phyloP scores from a whole-genome alignment of 2,113 vertebrate species.

The Psittacula cyanocephala region DNA sequence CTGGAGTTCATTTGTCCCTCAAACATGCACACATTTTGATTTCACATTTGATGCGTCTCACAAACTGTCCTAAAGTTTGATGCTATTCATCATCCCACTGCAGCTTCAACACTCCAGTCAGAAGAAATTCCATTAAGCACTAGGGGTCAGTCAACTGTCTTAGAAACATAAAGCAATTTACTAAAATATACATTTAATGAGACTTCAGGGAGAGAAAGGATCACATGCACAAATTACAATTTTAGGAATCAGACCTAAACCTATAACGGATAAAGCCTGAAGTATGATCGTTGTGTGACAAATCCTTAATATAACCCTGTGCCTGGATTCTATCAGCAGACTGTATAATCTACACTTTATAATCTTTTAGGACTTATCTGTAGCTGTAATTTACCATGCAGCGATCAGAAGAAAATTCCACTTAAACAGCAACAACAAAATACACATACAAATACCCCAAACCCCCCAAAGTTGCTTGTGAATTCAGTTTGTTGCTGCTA shows the following conservation, averaged over 20 bases:
- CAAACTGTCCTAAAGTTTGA: not conserved
- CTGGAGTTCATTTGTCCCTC: not conserved
- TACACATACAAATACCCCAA: not conserved
- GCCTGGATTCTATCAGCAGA: not conserved
- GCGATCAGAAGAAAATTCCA: not conserved
- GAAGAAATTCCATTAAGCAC: conserved; percentile 34
- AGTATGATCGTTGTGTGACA: not conserved
- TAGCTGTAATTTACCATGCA: not conserved
- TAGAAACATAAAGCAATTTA: not conserved
- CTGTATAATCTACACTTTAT: not conserved
- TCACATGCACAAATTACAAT: not conserved
- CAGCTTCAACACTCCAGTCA: not conserved
- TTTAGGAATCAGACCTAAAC: conserved; percentile 12
- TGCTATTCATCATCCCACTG: not conserved
- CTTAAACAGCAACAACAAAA: not conserved
- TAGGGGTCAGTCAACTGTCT: conserved; percentile 8
- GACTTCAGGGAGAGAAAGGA: not conserved
- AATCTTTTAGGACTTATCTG: not conserved
- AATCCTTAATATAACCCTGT: not conserved
- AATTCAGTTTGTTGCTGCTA: not conserved
- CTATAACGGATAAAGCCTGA: not conserved
- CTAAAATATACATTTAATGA: not conserved
- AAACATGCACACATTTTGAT: not conserved
- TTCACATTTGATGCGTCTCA: not conserved
- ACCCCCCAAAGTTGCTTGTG: not conserved